Evolutionary conservation across 2,113 vertebrate genomes (phyloP).

Genomic region (Tetrax tetrax): DNA sequence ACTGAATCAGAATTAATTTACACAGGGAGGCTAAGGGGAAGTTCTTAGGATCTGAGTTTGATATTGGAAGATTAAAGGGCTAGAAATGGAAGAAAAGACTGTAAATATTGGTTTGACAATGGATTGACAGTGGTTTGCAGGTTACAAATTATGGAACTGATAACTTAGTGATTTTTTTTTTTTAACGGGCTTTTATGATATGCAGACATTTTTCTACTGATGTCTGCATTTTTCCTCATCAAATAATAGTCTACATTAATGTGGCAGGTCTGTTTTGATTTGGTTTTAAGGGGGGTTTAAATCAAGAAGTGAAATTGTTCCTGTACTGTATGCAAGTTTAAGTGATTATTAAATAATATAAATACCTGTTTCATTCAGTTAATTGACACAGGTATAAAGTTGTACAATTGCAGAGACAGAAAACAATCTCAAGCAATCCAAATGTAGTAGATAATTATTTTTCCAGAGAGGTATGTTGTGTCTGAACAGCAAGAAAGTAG

Average conservation of each 20-base stretch:
- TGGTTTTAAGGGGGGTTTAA: conserved; percentile 12
- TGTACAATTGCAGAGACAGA: background rate
- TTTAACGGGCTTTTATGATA: conserved; percentile 23
- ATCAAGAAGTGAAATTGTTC: background rate
- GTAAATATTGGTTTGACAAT: background rate
- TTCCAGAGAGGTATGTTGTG: background rate
- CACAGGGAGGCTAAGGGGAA: background rate
- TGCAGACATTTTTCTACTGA: background rate
- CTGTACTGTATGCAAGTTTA: background rate
- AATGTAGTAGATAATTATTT: background rate
- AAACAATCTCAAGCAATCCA: background rate
- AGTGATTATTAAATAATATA: conserved; percentile 16
- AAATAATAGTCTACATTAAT: conserved; percentile 21
- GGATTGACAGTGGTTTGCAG: background rate
- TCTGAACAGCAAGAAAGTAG: background rate
- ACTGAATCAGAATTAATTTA: background rate
- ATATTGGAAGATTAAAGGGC: background rate
- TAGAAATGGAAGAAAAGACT: background rate
- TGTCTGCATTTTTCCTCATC: background rate
- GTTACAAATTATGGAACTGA: background rate
- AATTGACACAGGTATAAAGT: background rate
- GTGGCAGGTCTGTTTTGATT: conserved; percentile 1
- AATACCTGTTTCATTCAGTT: background rate
- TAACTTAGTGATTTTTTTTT: too few relatives aligned
- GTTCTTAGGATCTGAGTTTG: background rate